Percentiles rank a stretch among this genome's conserved stretches.
Evolutionary conservation across 2,113 vertebrate species (phyloP).

Genomic region (Perccottus glenii): DNA sequence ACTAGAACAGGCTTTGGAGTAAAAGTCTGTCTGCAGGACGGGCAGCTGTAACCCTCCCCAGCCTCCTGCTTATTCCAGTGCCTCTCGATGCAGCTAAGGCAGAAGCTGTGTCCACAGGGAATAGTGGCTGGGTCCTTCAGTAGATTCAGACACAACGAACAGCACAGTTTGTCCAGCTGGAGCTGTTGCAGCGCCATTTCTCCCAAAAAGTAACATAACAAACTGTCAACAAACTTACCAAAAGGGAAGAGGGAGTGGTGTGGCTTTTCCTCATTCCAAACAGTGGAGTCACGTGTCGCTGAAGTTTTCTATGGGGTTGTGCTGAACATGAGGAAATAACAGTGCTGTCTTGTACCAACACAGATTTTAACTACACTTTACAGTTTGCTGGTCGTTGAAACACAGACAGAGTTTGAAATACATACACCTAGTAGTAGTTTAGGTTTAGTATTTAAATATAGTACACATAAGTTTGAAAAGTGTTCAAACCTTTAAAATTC

Average conservation of each 20-base stretch:
- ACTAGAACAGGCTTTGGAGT: not conserved
- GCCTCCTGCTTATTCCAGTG: not conserved
- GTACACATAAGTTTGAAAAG: too few relatives aligned
- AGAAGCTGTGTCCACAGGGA: constrained; percentile 3
- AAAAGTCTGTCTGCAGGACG: not conserved
- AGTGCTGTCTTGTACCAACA: too few relatives aligned
- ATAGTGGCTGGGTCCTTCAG: constrained; percentile 8
- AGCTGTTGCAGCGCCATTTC: constrained; percentile 1
- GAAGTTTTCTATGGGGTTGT: not conserved
- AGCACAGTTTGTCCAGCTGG: constrained; percentile 4
- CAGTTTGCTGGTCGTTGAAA: too few relatives aligned
- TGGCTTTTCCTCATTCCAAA: not conserved
- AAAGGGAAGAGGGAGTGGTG: not conserved
- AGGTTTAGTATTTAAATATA: too few relatives aligned
- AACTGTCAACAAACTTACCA: not conserved
- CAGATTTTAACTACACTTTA: too few relatives aligned
- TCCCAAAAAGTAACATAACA: not conserved
- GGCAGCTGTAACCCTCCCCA: not conserved
- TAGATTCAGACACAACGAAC: not conserved
- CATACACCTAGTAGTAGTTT: too few relatives aligned
- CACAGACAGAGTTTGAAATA: too few relatives aligned
- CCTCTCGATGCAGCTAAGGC: not conserved
- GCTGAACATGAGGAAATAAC: not conserved
- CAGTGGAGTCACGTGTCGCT: not conserved
- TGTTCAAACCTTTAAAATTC: too few relatives aligned